phyloP scores from a whole-genome alignment of 2,113 vertebrate species.

The Alectura lathami region DNA sequence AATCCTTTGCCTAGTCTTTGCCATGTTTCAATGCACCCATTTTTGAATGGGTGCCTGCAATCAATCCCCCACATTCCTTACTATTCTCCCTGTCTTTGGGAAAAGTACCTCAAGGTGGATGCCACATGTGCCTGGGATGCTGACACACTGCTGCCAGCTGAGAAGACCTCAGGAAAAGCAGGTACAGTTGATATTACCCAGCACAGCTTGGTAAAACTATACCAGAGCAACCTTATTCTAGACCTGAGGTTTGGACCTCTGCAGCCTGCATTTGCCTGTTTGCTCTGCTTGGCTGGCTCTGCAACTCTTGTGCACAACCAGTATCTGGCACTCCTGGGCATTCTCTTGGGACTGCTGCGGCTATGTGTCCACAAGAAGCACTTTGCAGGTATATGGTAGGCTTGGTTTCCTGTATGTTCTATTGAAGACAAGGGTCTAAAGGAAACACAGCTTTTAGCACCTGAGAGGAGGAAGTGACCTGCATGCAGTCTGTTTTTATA shows the following conservation, averaged over 20 bases:
- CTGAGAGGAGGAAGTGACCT: neutral
- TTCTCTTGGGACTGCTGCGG: neutral
- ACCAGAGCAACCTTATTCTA: neutral
- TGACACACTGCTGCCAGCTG: neutral
- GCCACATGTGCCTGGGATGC: neutral
- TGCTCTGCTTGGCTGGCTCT: neutral
- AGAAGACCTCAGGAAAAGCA: neutral
- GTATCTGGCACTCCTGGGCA: neutral
- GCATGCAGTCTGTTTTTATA: neutral
- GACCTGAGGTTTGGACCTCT: neutral
- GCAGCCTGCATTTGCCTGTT: neutral
- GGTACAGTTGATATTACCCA: neutral
- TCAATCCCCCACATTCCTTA: neutral
- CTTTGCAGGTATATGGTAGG: neutral
- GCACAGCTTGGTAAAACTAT: neutral
- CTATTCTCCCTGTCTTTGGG: neutral
- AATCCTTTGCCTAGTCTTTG: neutral
- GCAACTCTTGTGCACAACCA: neutral
- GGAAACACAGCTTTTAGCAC: neutral
- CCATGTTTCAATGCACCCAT: neutral
- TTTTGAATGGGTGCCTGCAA: neutral
- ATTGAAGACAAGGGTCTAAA: neutral
- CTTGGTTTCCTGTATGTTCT: neutral
- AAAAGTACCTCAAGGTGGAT: neutral
- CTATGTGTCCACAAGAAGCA: fast-evolving